Conservation (phyloP, 2,797 vertebrate genomes). For the Ctenopoma multispine region DNA sequence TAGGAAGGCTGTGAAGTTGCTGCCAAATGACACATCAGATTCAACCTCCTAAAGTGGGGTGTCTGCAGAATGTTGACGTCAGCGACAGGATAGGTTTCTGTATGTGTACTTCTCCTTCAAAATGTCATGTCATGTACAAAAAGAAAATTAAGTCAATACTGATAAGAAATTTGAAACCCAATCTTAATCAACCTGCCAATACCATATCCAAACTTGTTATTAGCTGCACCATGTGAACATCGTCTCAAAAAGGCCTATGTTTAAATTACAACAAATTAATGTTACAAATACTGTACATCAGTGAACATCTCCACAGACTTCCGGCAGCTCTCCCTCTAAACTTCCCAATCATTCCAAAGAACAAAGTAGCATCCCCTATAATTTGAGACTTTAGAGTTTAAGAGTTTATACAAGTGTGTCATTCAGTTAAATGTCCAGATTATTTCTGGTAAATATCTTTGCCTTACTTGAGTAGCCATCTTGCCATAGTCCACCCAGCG, state of each 20-base stretch:
- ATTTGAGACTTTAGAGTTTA: neutral
- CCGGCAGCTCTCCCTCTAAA: too few species aligned
- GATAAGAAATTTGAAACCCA: neutral
- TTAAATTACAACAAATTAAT: too few species aligned
- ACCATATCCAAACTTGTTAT: neutral
- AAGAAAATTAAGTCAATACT: neutral
- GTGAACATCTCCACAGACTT: neutral
- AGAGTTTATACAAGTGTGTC: neutral
- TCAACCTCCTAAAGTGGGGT: conserved; percentile 5
- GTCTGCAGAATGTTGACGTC: neutral
- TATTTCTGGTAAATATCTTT: neutral
- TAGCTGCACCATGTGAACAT: too few species aligned
- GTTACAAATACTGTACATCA: too few species aligned
- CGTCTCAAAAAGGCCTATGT: neutral
- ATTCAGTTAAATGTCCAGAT: neutral
- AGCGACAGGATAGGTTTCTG: neutral
- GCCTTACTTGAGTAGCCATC: conserved; percentile 92
- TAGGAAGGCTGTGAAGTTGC: conserved; percentile 19
- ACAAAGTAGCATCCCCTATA: neutral
- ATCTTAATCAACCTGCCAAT: neutral
- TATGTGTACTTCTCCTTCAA: neutral
- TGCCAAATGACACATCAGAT: conserved; percentile 38
- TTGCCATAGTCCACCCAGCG: conserved; percentile 98
- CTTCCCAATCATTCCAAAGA: neutral
- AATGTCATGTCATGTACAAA: neutral